phyloP scores from a whole-genome alignment of 2,888 invertebrate genomes.

The Phalera bucephala region DNA sequence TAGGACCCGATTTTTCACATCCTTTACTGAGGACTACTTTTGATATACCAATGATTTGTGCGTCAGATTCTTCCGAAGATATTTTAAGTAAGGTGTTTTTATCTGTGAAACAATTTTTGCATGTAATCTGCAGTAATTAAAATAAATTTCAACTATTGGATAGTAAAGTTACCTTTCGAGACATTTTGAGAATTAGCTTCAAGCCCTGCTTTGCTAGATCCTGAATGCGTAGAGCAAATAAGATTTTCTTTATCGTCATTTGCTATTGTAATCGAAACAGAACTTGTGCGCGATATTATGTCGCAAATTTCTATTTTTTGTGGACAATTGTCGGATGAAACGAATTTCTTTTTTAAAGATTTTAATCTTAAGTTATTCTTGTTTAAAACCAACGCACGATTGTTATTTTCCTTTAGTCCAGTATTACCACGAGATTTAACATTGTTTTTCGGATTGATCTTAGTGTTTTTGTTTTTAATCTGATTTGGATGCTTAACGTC shows the following conservation, averaged over 20 bases:
- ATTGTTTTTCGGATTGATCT: constrained; percentile 14
- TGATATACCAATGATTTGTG: constrained; percentile 40
- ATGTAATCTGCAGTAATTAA: neutral
- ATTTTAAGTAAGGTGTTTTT: constrained; percentile 3
- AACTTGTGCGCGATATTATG: neutral
- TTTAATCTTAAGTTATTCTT: constrained; percentile 8
- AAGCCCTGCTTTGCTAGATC: constrained; percentile 25
- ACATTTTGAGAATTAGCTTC: constrained; percentile 5
- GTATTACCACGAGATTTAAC: constrained; percentile 3
- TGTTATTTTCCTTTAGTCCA: constrained; percentile 13
- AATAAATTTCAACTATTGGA: neutral
- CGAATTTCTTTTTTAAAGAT: constrained; percentile 1
- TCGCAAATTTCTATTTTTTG: constrained; percentile 2
- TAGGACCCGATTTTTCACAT: constrained; percentile 4
- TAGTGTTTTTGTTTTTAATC: constrained; percentile 13
- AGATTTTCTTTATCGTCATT: constrained; percentile 10
- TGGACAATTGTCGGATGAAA: neutral
- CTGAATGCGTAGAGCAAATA: constrained; percentile 22
- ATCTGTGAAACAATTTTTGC: constrained; percentile 6
- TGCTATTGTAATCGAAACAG: neutral
- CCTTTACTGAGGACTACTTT: constrained; percentile 43
- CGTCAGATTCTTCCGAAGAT: constrained; percentile 14
- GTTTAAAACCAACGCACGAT: constrained; percentile 8
- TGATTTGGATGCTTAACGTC: constrained; percentile 8
- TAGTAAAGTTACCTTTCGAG: constrained; percentile 18